Evolutionary conservation across 2,797 vertebrate genomes (phyloP).

Genomic region (Enteromius viviparus): DNA sequence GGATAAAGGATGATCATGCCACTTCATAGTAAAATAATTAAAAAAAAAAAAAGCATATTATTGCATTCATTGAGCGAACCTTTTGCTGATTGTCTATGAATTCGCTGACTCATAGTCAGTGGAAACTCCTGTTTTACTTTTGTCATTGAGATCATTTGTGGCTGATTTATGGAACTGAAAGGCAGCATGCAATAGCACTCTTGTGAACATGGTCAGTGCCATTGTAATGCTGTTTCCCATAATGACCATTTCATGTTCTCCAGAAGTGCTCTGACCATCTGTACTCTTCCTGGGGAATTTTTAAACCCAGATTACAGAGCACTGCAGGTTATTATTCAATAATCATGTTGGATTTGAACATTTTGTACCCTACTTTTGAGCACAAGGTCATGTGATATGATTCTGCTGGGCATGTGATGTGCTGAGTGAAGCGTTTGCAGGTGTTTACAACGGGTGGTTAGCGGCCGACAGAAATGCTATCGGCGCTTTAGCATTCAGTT

Average conservation of each 20-base stretch:
- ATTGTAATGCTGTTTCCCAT: background rate
- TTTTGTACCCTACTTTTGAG: constrained; percentile 21
- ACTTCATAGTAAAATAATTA: background rate
- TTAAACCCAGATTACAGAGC: background rate
- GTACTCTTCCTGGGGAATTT: background rate
- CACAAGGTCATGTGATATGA: background rate
- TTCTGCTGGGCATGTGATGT: constrained; percentile 10
- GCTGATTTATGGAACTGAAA: constrained; percentile 41
- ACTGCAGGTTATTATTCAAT: background rate
- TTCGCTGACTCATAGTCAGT: background rate
- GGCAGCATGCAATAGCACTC: background rate
- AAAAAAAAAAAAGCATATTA: background rate
- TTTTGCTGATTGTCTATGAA: background rate
- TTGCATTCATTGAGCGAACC: background rate
- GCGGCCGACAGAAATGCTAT: constrained; percentile 13
- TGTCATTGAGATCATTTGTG: background rate
- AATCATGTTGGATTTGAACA: constrained; percentile 3
- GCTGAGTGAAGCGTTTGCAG: constrained; percentile 18
- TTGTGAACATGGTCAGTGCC: constrained; percentile 9
- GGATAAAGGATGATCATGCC: background rate
- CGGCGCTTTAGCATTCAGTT: constrained; percentile 23
- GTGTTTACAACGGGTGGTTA: constrained; percentile 37
- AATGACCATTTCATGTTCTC: constrained; percentile 1
- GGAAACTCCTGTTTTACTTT: background rate
- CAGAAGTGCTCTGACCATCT: background rate